phyloP scores from a whole-genome alignment of 1,140 invertebrate species.

The Bradysia coprophila region DNA sequence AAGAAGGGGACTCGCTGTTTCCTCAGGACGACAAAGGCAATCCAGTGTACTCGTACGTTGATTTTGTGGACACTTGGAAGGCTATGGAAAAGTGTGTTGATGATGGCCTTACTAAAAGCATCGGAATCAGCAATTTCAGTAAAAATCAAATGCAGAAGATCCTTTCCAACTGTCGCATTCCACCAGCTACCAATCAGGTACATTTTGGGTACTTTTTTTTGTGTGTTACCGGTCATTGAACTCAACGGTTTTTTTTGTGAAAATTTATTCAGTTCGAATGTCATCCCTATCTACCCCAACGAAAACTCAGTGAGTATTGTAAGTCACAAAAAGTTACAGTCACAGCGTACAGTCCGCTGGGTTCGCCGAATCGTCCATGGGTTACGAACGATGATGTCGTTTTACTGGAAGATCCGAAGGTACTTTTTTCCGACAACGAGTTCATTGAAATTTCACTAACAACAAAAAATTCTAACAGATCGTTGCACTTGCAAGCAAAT shows the following conservation, averaged over 20 bases:
- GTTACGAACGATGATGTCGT: constrained; percentile 4
- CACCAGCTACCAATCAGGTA: constrained; percentile 56
- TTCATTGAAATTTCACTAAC: no score
- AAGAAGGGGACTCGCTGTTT: constrained; percentile 21
- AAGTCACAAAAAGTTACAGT: constrained; percentile 37
- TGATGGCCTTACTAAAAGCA: constrained; percentile 40
- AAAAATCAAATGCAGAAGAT: constrained; percentile 44
- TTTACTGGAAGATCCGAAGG: constrained; percentile 29
- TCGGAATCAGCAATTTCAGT: constrained; percentile 69
- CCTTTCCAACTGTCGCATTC: constrained; percentile 38
- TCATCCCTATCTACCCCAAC: constrained; percentile 62
- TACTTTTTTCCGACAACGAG: no score
- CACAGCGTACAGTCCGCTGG: constrained; percentile 59
- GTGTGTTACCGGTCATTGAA: no score
- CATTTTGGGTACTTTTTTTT: no score
- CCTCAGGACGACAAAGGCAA: constrained; percentile 30
- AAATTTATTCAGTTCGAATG: constrained; percentile 62
- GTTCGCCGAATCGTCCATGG: constrained; percentile 27
- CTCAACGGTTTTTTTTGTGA: no score
- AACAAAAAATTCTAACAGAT: no score
- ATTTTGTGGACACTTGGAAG: constrained; percentile 59
- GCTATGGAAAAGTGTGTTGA: constrained; percentile 50
- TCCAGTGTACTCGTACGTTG: constrained; percentile 27
- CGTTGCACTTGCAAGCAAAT: constrained; percentile 35
- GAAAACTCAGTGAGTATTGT: constrained; percentile 48